Conservation (phyloP, 2,888 invertebrate species). For the Zelleria hepariella region DNA sequence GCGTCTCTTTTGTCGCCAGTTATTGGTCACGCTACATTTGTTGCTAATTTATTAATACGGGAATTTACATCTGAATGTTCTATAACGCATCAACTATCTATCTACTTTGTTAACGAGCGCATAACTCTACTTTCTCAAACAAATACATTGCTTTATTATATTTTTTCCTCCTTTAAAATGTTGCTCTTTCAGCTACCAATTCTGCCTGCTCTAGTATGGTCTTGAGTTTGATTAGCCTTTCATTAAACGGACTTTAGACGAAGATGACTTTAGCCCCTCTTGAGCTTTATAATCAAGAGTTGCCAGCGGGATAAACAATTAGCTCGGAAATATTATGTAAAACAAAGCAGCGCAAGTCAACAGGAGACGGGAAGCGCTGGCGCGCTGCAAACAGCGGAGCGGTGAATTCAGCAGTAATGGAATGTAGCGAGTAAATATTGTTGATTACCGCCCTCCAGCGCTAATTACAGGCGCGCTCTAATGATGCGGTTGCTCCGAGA, state of each 20-base stretch:
- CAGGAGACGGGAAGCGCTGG: neutral
- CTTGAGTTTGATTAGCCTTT: no score
- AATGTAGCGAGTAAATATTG: neutral
- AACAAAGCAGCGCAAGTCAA: neutral
- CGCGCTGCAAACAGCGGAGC: neutral
- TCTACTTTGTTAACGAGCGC: no score
- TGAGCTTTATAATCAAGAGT: neutral
- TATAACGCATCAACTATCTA: neutral
- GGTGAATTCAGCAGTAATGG: neutral
- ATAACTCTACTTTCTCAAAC: no score
- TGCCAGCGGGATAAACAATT: neutral
- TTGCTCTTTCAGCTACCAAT: no score
- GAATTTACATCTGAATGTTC: neutral
- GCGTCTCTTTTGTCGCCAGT: neutral
- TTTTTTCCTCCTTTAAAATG: no score
- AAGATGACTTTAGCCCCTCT: no score
- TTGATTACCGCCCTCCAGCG: neutral
- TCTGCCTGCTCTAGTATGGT: no score
- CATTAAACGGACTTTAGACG: no score
- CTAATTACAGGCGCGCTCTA: neutral
- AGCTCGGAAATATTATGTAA: neutral
- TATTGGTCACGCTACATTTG: neutral
- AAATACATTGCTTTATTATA: no score
- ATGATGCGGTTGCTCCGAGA: neutral
- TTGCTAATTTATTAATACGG: neutral